Conservation (phyloP, 92 coral and sea anemone species). For the Phymanthus crucifer region DNA sequence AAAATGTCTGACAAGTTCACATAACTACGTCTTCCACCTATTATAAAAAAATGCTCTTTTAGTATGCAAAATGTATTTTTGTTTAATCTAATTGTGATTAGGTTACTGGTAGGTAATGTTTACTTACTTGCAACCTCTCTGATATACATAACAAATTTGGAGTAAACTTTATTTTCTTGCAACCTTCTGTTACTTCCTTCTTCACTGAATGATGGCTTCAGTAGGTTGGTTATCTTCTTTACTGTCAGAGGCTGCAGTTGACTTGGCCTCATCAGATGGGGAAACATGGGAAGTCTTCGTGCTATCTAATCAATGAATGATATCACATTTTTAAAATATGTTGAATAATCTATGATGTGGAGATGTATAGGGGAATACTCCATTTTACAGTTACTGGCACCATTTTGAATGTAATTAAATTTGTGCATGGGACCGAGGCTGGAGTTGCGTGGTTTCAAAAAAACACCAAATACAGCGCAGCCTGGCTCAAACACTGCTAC, state of each 20-base stretch:
- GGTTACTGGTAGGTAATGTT: neutral
- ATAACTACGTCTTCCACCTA: conserved; percentile 62
- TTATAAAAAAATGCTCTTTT: conserved; percentile 8
- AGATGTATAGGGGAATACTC: too few species aligned
- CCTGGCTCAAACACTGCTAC: too few species aligned
- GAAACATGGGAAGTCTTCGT: conserved; percentile 47
- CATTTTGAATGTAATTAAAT: too few species aligned
- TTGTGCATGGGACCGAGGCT: too few species aligned
- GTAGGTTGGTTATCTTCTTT: conserved; percentile 39
- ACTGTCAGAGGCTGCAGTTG: conserved; percentile 45
- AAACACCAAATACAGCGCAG: too few species aligned
- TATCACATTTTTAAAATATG: neutral
- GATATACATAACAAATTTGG: conserved; percentile 52
- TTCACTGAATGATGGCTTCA: conserved; percentile 55
- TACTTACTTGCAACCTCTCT: conserved; percentile 68
- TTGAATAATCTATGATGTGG: neutral
- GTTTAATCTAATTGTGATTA: neutral
- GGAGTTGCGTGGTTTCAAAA: too few species aligned
- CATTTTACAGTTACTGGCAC: too few species aligned
- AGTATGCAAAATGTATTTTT: conserved; percentile 5
- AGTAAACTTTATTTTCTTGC: conserved; percentile 50
- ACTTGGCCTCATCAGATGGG: conserved; percentile 46
- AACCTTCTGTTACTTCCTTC: conserved; percentile 53
- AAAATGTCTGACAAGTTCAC: conserved; percentile 55
- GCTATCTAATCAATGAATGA: conserved; percentile 34